phyloP scores from a whole-genome alignment of 2,113 vertebrate species.

The Cyanoderma ruficeps region DNA sequence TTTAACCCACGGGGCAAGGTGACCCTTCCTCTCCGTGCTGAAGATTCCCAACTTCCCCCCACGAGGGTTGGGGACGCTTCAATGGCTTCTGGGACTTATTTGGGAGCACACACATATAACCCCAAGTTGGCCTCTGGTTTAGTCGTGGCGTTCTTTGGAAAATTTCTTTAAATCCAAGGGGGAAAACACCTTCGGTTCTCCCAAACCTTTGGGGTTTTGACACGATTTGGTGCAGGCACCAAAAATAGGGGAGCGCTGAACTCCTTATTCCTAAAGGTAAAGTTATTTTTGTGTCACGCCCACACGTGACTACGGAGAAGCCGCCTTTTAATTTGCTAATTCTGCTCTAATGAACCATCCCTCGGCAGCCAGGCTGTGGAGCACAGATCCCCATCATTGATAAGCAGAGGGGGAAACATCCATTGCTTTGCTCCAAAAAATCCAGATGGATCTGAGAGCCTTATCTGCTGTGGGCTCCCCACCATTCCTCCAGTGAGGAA shows the following conservation, averaged over 20 bases:
- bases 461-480: not conserved
- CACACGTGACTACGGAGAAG: not conserved
- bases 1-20: not conserved
- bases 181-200: not conserved
- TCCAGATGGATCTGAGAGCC: not conserved
- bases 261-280: not conserved
- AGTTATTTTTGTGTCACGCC: not conserved
- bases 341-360: constrained; percentile 12
- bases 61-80: not conserved
- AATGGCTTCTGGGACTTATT: not conserved
- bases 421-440: not conserved
- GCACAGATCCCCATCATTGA: not conserved
- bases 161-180: not conserved
- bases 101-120: rapidly evolving
- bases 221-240: not conserved
- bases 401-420: not conserved
- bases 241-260: rapidly evolving
- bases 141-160: rapidly evolving
- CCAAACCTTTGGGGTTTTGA: not conserved
- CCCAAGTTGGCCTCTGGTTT: not conserved
- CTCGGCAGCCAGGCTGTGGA: not conserved
- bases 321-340: not conserved
- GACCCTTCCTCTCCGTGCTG: not conserved
- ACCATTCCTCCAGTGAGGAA: not conserved
- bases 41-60: rapidly evolving